Evolutionary conservation across 1,140 invertebrate genomes (phyloP), one percentile per base, ranked within the genome.

Genomic region (Drosophila sp.): DNA sequence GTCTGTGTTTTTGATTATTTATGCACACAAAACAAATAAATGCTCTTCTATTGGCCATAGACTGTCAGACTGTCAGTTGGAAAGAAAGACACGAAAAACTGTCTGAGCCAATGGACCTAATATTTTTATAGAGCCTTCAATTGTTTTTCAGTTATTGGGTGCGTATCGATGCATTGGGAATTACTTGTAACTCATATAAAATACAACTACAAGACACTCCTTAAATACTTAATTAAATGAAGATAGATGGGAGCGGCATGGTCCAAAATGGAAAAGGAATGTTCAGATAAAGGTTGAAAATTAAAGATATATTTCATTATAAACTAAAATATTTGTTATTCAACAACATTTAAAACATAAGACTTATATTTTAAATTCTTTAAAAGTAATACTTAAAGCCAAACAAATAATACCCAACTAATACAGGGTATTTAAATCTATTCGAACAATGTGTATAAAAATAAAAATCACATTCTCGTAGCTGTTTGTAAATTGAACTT

Each of bases 1-100:
- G 46, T 25, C 72, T 66, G 45, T 56, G 32, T n/a, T 43, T 75
- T 38, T 71, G 70, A 84, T 78, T 84, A 87, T 84, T 84, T 84
- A 84, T 84, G 81, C 70, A 76, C 65, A 61, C 51, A 74, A 87
- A 71, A 78, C 74, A 71, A 80, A 82, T 80, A 75, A 66, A 80
- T 71, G 38, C 63, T 63, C 40, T 34, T 46, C 32, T 40, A 72
- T 66, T 72, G 56, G 32, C 41, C 54, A 57, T 76, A 76, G 74
- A 64, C 63, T 57, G 63, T 62, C 74, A 43, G 65, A 63, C 32
- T 29, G 16, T 27, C 48, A 8, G 2, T 16, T 7, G 32, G 18
- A 27, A n/a, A 38, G 21, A 58, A 29, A 46, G 40, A 43, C 25
- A 16, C 8, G 21, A 46, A 25, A 41, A 14, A 21, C 34, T 11